phyloP scores from a whole-genome alignment of 1,140 invertebrate species.

The Ceratosolen fusciceps region DNA sequence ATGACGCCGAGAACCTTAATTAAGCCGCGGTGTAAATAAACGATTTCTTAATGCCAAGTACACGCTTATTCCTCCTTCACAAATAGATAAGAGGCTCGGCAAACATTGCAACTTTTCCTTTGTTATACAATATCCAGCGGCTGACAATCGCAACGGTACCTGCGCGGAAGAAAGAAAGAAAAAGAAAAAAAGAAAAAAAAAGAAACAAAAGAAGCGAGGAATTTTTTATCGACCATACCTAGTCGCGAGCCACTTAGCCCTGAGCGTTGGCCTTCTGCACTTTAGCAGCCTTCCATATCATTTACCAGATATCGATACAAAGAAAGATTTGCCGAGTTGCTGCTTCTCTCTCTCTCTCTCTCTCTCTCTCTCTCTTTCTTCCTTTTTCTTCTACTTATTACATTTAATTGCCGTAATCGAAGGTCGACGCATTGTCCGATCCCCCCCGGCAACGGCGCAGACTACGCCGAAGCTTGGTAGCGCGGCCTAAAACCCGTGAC shows the following conservation, averaged over 20 bases:
- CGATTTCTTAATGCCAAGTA: slow-evolving; percentile 14
- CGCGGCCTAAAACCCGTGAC: too few species aligned
- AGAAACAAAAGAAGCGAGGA: too few species aligned
- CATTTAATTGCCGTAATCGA: slow-evolving; percentile 15
- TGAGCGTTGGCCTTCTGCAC: slow-evolving; percentile 16
- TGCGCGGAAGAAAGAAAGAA: too few species aligned
- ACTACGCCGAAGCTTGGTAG: too few species aligned
- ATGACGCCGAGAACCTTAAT: neutral
- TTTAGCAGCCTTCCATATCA: slow-evolving; percentile 5
- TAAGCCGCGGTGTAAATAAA: neutral
- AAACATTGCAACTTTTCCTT: slow-evolving; percentile 15
- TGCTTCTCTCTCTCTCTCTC: too few species aligned
- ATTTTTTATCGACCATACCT: neutral
- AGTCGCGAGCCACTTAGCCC: neutral
- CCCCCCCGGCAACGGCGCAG: too few species aligned
- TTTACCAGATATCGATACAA: neutral
- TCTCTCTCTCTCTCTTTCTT: too few species aligned
- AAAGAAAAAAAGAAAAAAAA: too few species aligned
- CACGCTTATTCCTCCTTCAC: neutral
- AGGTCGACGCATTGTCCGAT: slow-evolving; percentile 9
- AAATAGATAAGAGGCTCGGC: slow-evolving; percentile 7
- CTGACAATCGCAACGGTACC: neutral
- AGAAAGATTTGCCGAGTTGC: slow-evolving; percentile 1
- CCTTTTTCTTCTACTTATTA: neutral
- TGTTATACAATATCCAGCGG: slow-evolving; percentile 21